A percentile compares a stretch with the other conserved stretches of the same genome.
phyloP scores from a whole-genome alignment of 2,888 invertebrate genomes.

The Himalopsyche tibetana region DNA sequence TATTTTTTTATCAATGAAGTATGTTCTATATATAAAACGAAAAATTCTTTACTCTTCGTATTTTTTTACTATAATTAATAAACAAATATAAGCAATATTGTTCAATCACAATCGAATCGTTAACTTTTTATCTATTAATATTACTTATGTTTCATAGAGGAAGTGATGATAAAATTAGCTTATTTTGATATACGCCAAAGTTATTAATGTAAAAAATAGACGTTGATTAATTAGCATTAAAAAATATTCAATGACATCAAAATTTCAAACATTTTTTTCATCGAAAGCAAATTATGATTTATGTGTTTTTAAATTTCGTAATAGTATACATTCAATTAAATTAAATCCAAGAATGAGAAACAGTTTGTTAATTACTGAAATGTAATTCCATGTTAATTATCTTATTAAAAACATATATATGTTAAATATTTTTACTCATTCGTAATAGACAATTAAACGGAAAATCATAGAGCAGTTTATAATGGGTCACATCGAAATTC shows the following conservation, averaged over 20 bases:
- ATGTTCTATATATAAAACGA: too few relatives aligned
- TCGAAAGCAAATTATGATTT: slow-evolving; percentile 12
- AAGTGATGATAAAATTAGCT: too few relatives aligned
- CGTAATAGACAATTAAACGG: background rate
- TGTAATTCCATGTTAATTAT: background rate
- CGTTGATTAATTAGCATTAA: background rate
- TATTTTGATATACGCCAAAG: too few relatives aligned
- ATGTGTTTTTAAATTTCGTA: background rate
- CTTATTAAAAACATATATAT: background rate
- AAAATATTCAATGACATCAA: background rate
- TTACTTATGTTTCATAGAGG: too few relatives aligned
- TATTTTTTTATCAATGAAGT: too few relatives aligned
- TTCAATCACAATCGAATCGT: too few relatives aligned
- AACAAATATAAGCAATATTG: too few relatives aligned
- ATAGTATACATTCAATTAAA: background rate
- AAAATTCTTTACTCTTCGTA: too few relatives aligned
- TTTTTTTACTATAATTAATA: too few relatives aligned
- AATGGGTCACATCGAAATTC: background rate
- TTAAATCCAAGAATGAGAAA: background rate
- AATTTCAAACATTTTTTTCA: background rate
- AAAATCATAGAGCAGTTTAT: background rate
- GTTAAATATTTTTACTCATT: background rate
- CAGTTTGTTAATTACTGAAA: background rate
- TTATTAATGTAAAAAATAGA: background rate
- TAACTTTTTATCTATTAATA: too few relatives aligned